Conservation (phyloP, 2,113 vertebrate genomes). For the Heliornis fulica region DNA sequence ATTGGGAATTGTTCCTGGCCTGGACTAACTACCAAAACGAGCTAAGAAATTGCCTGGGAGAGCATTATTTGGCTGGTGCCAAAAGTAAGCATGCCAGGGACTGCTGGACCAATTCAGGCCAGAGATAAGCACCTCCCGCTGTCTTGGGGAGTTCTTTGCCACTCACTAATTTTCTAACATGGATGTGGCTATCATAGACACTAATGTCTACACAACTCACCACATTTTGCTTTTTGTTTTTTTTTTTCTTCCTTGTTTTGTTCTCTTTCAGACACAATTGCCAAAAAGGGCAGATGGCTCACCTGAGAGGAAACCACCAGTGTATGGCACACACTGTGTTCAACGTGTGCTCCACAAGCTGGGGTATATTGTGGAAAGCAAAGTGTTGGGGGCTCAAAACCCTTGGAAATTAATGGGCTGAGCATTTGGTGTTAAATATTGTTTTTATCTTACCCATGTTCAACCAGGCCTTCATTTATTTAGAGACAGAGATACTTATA, state of each 20-base stretch:
- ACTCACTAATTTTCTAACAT: background rate
- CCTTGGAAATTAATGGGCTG: background rate
- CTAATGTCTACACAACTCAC: background rate
- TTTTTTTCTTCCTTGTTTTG: background rate
- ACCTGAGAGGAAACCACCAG: background rate
- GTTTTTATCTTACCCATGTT: background rate
- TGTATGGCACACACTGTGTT: background rate
- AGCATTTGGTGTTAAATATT: background rate
- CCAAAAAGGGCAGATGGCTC: background rate
- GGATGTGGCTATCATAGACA: background rate
- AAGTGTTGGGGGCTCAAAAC: background rate
- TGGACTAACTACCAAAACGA: background rate
- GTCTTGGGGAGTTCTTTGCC: background rate
- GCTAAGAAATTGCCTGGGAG: background rate
- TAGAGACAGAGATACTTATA: slow-evolving; percentile 21
- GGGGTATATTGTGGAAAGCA: background rate
- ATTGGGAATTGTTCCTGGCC: background rate
- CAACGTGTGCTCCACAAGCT: background rate
- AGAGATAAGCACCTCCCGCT: background rate
- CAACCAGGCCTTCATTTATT: background rate
- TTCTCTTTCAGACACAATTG: background rate
- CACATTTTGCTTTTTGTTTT: background rate
- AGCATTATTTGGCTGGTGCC: background rate
- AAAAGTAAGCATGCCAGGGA: background rate
- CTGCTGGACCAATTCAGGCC: background rate